These are phyloP conservation scores for Zingel zingel DNA, from an alignment of 2,113 vertebrate species.

Conservation along the genomic window DNA sequence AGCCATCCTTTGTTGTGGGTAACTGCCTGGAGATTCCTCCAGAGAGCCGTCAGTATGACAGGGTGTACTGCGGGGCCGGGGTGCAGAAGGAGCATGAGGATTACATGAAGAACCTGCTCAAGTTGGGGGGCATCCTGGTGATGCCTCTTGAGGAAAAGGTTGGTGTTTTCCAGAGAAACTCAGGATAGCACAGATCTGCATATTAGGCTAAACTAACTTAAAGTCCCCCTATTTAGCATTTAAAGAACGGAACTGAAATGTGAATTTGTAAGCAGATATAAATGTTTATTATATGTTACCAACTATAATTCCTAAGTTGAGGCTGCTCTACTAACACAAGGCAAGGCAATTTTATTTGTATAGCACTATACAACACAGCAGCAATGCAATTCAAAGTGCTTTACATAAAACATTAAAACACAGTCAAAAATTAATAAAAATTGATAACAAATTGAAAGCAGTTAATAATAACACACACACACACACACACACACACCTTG, in stretches of 20 bases:
- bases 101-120: slow-evolving; percentile 96
- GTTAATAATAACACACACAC: too few species aligned
- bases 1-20: slow-evolving; percentile 94
- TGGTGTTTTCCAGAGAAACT: slow-evolving; percentile 5
- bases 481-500: too few species aligned
- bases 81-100: slow-evolving; percentile 96
- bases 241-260: too few species aligned
- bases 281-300: background rate
- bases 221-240: background rate
- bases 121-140: slow-evolving; percentile 95
- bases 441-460: too few species aligned
- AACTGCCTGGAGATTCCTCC: slow-evolving; percentile 96
- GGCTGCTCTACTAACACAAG: background rate
- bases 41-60: slow-evolving; percentile 92
- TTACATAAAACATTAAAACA: too few species aligned
- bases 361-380: too few species aligned
- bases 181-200: background rate
- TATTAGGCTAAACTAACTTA: background rate
- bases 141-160: slow-evolving; percentile 98
- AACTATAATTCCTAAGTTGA: background rate
- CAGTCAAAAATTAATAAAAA: too few species aligned
- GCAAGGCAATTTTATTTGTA: too few species aligned
- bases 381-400: too few species aligned
- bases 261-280: background rate
- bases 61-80: slow-evolving; percentile 97